Base-by-base conservation (phyloP, 37 sponge, comb jelly and placozoan species). In the Chondrilla cf. caribensis region DNA sequence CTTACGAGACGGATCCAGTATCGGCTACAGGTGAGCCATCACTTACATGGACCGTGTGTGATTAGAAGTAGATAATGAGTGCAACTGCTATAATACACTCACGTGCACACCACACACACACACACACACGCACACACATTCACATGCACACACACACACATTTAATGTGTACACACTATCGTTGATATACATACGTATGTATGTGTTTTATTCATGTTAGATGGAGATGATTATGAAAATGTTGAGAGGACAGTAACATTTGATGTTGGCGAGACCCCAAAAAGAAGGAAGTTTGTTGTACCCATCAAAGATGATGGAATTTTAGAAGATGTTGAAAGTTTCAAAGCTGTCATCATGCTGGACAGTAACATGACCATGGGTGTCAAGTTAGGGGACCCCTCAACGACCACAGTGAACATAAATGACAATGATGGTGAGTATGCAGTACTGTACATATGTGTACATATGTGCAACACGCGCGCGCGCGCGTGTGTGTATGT, bases 341-440 rank as follows among this genome's bases (percentile, higher is more conserved):
- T 62, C 29, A 22, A 6, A 22, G 39, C 41, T 5, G 44, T 39
- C 0, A 39, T 73, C 21, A 17, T 17, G 18, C 43, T 73, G 44
- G 44, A 43, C n/a, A 22, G 36, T 2, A 42, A 37, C 9, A 70
- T 29, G 9, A 39, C 76, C 1, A 37, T n/a, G 22, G 76, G 76
- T 6, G 76, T 73, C 38, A 42, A 73, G 44, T 43, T 73, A 2
- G 76, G 76, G 11, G 41, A 37, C 0, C 76, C 43, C 1, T 38
- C 43, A 17, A 40, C 21, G 7, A 22, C 76, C 2, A 73, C 43
- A 25, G 76, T 73, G 24, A 6, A 73, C 7, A 73, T 73, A n/a
- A 21, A n/a, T 17, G 76, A 73, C 44, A 73, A 73, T 40, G 76
- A 73, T 39, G 76, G 76, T 73, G n/a, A 43, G 76, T 73, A 43